phyloP scores from a whole-genome alignment of 2,797 vertebrate genomes.

The Podarcis lilfordi region DNA sequence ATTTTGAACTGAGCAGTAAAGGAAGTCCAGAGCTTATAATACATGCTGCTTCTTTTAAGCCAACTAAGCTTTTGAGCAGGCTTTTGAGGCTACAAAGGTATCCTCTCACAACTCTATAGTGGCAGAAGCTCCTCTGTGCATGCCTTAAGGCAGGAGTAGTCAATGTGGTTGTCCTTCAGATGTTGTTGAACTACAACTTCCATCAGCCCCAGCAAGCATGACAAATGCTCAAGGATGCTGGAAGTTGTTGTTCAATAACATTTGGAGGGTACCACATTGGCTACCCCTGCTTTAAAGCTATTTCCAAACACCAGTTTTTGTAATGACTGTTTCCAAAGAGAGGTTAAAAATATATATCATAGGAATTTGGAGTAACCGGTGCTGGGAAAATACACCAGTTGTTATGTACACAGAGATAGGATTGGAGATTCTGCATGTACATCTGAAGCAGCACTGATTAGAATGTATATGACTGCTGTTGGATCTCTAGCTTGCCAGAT shows the following conservation, averaged over 20 bases:
- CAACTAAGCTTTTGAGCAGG: too few relatives aligned
- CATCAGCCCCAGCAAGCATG: too few relatives aligned
- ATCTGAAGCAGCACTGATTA: background rate
- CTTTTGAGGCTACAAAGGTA: background rate
- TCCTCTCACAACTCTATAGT: background rate
- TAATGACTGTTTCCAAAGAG: background rate
- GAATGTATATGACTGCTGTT: too few relatives aligned
- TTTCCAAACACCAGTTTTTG: background rate
- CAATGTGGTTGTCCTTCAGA: too few relatives aligned
- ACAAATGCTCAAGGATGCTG: too few relatives aligned
- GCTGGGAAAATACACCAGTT: background rate
- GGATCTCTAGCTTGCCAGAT: background rate
- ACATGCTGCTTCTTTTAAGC: background rate
- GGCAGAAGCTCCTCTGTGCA: too few relatives aligned
- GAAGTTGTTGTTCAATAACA: too few relatives aligned
- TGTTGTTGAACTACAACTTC: too few relatives aligned
- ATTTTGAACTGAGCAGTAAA: background rate
- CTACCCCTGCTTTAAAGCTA: background rate
- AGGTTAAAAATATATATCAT: background rate
- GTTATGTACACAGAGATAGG: background rate
- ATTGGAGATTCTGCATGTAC: background rate
- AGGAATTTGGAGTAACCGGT: background rate
- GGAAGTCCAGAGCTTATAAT: background rate
- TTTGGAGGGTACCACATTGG: too few relatives aligned
- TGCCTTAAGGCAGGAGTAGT: too few relatives aligned